These are phyloP conservation scores for Drosophila leonis DNA, from an alignment of 2,888 invertebrate species.

Conservation along the genomic window DNA sequence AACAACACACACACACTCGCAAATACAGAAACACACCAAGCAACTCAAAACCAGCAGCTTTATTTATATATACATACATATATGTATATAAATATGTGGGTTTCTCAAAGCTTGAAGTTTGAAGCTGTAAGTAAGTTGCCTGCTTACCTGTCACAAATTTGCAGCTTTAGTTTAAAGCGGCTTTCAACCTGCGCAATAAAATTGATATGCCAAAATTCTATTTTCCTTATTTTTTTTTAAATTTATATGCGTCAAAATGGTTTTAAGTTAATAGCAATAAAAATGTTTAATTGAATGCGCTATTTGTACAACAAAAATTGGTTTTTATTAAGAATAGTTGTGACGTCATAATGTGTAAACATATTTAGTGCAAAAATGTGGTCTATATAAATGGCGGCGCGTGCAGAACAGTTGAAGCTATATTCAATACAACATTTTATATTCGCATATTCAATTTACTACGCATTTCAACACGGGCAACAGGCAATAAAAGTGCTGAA, in stretches of 20 bases:
- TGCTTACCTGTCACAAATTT: constrained; percentile 19
- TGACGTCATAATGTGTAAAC: neutral
- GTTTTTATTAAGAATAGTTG: neutral
- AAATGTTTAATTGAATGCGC: too few species aligned
- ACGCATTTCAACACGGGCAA: neutral
- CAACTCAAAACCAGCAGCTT: neutral
- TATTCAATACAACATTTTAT: neutral
- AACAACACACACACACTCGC: neutral
- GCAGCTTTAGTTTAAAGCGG: constrained; percentile 17
- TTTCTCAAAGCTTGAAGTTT: constrained; percentile 7
- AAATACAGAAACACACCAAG: neutral
- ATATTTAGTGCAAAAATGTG: neutral
- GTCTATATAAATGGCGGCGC: neutral
- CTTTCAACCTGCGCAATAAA: neutral
- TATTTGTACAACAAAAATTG: too few species aligned
- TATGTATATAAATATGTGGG: constrained; percentile 8
- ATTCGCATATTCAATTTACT: constrained; percentile 19
- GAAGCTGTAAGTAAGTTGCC: constrained; percentile 11
- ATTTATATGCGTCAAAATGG: neutral
- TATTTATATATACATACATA: constrained; percentile 18
- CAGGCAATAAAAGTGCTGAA: neutral
- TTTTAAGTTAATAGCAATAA: too few species aligned
- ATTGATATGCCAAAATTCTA: neutral
- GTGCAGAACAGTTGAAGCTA: neutral
- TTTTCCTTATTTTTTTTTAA: neutral